Conservation (phyloP, 1,140 invertebrate genomes). For the Pseudomyrmex flavicornis region DNA sequence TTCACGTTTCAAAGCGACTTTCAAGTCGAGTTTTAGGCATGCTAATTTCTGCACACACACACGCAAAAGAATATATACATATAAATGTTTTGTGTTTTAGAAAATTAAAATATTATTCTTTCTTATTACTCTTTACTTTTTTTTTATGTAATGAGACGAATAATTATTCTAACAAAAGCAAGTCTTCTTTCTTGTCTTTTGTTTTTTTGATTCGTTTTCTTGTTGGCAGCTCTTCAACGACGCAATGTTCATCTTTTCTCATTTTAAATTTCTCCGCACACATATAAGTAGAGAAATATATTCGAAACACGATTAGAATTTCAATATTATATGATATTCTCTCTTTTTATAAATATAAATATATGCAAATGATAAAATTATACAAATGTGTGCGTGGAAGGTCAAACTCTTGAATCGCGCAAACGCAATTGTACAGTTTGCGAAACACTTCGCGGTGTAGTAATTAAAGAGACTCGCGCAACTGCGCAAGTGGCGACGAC, state of each 20-base stretch:
- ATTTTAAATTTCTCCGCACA: background rate
- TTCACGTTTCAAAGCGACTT: slow-evolving; percentile 53
- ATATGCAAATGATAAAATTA: background rate
- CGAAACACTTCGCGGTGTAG: background rate
- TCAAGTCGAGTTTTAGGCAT: slow-evolving; percentile 58
- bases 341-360: background rate
- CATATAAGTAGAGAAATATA: background rate
- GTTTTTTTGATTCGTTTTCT: too few species aligned
- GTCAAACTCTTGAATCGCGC: slow-evolving; percentile 19
- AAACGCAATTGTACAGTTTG: slow-evolving; percentile 25
- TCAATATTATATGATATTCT: slow-evolving; percentile 18
- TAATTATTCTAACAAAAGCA: background rate
- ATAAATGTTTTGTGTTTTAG: slow-evolving; percentile 5
- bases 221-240: background rate
- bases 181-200: slow-evolving; percentile 1
- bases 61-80: background rate
- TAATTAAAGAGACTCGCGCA: slow-evolving; percentile 31
- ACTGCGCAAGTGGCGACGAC: slow-evolving; percentile 1
- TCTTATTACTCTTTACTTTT: background rate
- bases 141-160: slow-evolving; percentile 4
- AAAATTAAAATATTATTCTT: background rate
- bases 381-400: background rate
- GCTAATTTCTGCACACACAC: slow-evolving; percentile 45
- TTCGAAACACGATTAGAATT: background rate
- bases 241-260: background rate